Base-by-base conservation (phyloP, 2,888 invertebrate species). In the Drosophila mulleri region DNA sequence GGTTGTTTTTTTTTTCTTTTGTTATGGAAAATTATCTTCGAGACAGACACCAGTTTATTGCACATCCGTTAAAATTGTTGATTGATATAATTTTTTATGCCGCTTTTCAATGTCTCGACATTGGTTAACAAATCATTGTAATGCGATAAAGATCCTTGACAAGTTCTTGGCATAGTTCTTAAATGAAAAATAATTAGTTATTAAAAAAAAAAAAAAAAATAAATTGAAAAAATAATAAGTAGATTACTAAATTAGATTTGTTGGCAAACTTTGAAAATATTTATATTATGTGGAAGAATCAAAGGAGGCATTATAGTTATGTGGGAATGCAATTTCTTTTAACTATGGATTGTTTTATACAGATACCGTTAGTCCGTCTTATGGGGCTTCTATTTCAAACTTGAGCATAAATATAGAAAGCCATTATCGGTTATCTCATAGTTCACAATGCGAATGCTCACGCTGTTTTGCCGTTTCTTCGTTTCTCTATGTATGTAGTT, bases 351-450 rank as follows among this genome's bases (percentile, higher is more conserved):
- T n/a, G 9, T 32, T 3, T 41, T n/a, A 16, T 16, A 16, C 16
- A 39, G 16, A 39, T n/a, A 8, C 41, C 8, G 3, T 41, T 41
- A n/a, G 41, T 8, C n/a, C n/a, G 8, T n/a, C 6, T 8, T n/a
- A n/a, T 41, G 41, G 8, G 20, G 23, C 3, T 42, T 42, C 18
- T 20, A 26, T 45, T 23, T 8, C 8, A 8, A 16, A 16, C 45
- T 16, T 23, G 23, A 8, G 12, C 44, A 44, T 14, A 20, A 44
- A 44, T 20, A 39, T 14, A 41, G 50, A 23, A 58, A 29, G 44
- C 32, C 16, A 52, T 45, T 71, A 62, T 56, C 35, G 42, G 58
- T 61, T 62, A 65, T 58, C 52, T 74, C 61, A 68, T 58, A 61
- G 61, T 59, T 62, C 59, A 59, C 57, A 47, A 61, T 64, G 53